Evolutionary conservation across 2,797 vertebrate species (phyloP), one percentile per base, ranked within the genome.

Genomic region (Sebastes taczanowskii): DNA sequence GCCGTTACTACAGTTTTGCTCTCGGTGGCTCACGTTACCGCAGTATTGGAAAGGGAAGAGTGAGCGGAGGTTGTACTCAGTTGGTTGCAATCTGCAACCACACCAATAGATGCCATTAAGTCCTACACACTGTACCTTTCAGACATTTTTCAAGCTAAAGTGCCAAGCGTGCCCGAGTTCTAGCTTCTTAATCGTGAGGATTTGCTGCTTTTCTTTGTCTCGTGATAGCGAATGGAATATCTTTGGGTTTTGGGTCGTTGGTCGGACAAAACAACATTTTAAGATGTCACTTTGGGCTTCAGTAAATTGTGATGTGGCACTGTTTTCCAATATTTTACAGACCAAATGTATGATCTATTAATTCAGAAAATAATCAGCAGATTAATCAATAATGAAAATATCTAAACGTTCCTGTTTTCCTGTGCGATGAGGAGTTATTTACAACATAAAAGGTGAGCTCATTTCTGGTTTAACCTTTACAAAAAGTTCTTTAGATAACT

Each of bases 31-130:
- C 35, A 38, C 13, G 35, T 38, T 38, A 38, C 35, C 5, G 2
- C 35, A 38, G 13, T 38, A 0, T 38, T 42, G 38, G 38, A 46
- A 16, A 46, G 42, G 6, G 42, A 46, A 11, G 42, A 46, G 42
- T 46, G 42, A 16, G 42, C 42, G 7, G 42, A 18, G 42, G 42
- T 7, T 7, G 42, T 18, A 46, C 16, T 46, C 42, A 46, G 16
- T 18, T 46, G 42, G 14, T 46, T 46, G 42, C 42, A 7, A 18
- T 46, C 42, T 46, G 42, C 42, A 46, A 46, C 16, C 16, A 46
- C 42, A 46, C 42, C 42, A 1, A 0, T 18, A 18, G 42, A 46
- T 46, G 16, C 16, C 42, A 0, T 1, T 0, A 18, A 46, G 1
- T 46, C 42, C 42, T 46, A 18, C 42, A 46, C 42, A 46, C 42